Percentiles rank a stretch among this genome's conserved stretches.
These are phyloP conservation scores for Microplitis manilae DNA, from an alignment of 2,888 invertebrate species.

Conservation along the genomic window DNA sequence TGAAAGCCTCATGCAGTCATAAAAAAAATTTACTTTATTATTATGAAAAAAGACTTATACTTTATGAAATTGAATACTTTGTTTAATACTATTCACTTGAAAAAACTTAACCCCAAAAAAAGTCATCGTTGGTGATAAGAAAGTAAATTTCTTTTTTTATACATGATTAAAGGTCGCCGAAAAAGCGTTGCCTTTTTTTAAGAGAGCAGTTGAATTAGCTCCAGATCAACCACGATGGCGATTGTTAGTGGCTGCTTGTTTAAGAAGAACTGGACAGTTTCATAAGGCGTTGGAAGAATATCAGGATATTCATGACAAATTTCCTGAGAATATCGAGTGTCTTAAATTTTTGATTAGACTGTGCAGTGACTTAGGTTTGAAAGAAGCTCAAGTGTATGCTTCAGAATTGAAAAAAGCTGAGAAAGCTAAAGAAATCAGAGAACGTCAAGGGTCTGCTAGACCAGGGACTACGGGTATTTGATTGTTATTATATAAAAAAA, in stretches of 20 bases:
- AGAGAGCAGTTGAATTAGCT: constrained; percentile 78
- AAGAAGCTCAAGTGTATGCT: constrained; percentile 89
- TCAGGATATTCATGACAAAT: constrained; percentile 87
- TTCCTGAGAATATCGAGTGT: constrained; percentile 96
- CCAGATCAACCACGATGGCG: constrained; percentile 84
- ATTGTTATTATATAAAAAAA: constrained; percentile 7
- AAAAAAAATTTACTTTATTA: too few species aligned
- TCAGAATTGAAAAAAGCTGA: constrained; percentile 86
- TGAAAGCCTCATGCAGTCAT: too few species aligned
- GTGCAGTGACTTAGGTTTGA: constrained; percentile 90
- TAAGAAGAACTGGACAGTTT: constrained; percentile 87
- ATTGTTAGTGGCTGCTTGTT: constrained; percentile 88
- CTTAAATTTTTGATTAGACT: constrained; percentile 90
- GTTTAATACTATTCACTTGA: too few species aligned
- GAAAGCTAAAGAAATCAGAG: constrained; percentile 74
- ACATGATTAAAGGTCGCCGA: constrained; percentile 77
- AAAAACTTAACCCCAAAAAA: too few species aligned
- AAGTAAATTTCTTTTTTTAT: background rate
- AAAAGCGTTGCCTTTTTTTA: constrained; percentile 87
- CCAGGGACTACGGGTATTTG: constrained; percentile 69
- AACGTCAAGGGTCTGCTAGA: constrained; percentile 75
- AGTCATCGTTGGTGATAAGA: too few species aligned
- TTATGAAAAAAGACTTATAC: too few species aligned
- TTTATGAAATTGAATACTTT: too few species aligned
- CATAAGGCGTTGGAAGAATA: constrained; percentile 88